phyloP scores from a whole-genome alignment of 2,888 invertebrate genomes.

The Tachystola acroxantha region DNA sequence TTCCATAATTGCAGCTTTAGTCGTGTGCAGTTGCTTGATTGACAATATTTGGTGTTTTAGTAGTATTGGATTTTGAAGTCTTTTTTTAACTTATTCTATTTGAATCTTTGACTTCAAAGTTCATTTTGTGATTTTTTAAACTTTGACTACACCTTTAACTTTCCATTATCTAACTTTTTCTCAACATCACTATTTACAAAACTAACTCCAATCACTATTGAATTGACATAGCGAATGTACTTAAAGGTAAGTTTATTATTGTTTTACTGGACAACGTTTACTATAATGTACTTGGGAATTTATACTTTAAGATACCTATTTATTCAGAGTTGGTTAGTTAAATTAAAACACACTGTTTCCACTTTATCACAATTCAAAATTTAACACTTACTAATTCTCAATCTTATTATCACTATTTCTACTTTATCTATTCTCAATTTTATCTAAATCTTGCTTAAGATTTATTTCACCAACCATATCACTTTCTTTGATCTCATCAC shows the following conservation, averaged over 20 bases:
- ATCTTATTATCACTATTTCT: no score
- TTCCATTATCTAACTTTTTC: no score
- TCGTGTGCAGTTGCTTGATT: conserved; percentile 62
- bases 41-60: conserved; percentile 23
- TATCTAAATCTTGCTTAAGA: no score
- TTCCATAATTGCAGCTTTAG: conserved; percentile 45
- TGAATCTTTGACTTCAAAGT: conserved; percentile 1
- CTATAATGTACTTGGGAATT: no score
- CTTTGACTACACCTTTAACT: background rate
- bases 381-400: no score
- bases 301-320: no score
- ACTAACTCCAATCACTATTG: background rate
- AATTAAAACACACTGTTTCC: no score
- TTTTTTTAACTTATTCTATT: conserved; percentile 2
- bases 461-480: no score
- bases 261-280: background rate
- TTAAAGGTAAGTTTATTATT: background rate
- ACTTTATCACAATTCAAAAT: no score
- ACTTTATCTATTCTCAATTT: no score
- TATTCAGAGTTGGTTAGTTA: no score
- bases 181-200: background rate
- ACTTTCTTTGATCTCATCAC: conserved; percentile 6
- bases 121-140: background rate
- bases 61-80: conserved; percentile 15
- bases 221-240: background rate